phyloP scores from a whole-genome alignment of 1,140 invertebrate genomes.

The Physella acuta region DNA sequence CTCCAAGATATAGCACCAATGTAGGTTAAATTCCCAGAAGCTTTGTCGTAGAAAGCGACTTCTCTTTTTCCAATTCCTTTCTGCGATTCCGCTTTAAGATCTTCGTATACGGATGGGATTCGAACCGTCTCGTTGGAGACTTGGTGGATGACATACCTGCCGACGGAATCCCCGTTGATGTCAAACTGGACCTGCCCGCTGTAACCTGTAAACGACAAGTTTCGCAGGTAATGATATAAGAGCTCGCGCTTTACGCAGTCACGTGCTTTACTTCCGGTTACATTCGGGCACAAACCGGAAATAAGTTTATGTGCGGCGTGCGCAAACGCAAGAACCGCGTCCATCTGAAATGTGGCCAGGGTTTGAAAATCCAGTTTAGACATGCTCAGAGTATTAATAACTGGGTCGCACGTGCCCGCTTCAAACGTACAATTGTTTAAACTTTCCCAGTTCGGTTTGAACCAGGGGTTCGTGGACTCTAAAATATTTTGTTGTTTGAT shows the following conservation, averaged over 20 bases:
- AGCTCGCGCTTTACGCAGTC: not conserved
- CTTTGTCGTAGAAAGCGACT: constrained; percentile 1
- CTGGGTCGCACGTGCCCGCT: not conserved
- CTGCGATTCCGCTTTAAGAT: not conserved
- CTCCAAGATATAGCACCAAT: not conserved
- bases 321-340: constrained; percentile 7
- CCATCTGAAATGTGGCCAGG: not conserved
- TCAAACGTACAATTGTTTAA: not conserved
- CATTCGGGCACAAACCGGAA: not conserved
- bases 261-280: not conserved
- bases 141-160: constrained; percentile 4
- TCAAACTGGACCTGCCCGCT: constrained; percentile 9
- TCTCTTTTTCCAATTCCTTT: not conserved
- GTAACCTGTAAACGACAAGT: constrained; percentile 13
- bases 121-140: not conserved
- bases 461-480: constrained; percentile 9
- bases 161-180: not conserved
- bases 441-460: not conserved
- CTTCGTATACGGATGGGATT: not conserved
- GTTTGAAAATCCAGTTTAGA: not conserved
- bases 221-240: not conserved
- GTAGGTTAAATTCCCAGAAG: not conserved
- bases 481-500: constrained; percentile 11
- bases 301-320: not conserved
- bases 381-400: not conserved